These are phyloP conservation scores for Empis stercorea DNA, from an alignment of 2,888 invertebrate species.

Conservation along the genomic window DNA sequence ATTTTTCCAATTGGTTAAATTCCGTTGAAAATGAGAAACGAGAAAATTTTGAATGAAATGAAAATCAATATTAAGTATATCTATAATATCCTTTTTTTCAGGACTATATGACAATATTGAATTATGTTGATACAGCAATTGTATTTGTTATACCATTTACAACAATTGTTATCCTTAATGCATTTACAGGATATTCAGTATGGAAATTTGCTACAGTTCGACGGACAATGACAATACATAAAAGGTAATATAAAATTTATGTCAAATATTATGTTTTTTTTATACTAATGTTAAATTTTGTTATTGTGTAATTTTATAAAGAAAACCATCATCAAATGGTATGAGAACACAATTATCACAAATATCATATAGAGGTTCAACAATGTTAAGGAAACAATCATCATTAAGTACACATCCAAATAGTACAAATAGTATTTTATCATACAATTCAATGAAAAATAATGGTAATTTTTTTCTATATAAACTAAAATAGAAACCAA, in stretches of 20 bases:
- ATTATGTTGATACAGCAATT: constrained; percentile 55
- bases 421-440: constrained; percentile 19
- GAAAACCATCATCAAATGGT: background rate
- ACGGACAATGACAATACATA: constrained; percentile 25
- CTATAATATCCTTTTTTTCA: too few species aligned
- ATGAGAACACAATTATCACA: background rate
- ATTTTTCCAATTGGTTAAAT: too few species aligned
- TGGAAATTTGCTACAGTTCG: constrained; percentile 44
- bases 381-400: background rate
- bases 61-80: too few species aligned
- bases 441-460: too few species aligned
- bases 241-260: too few species aligned
- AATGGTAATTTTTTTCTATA: too few species aligned
- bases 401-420: constrained; percentile 19
- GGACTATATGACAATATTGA: constrained; percentile 48
- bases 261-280: too few species aligned
- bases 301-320: too few species aligned
- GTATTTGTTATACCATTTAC: constrained; percentile 62
- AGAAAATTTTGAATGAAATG: too few species aligned
- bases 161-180: constrained; percentile 56
- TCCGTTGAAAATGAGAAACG: too few species aligned
- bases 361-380: background rate
- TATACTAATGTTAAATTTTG: too few species aligned
- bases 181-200: constrained; percentile 54
- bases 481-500: too few species aligned